Percentiles rank a stretch among this genome's conserved stretches.
Evolutionary conservation across 2,888 invertebrate species (phyloP).

Genomic region (Helleia helle): DNA sequence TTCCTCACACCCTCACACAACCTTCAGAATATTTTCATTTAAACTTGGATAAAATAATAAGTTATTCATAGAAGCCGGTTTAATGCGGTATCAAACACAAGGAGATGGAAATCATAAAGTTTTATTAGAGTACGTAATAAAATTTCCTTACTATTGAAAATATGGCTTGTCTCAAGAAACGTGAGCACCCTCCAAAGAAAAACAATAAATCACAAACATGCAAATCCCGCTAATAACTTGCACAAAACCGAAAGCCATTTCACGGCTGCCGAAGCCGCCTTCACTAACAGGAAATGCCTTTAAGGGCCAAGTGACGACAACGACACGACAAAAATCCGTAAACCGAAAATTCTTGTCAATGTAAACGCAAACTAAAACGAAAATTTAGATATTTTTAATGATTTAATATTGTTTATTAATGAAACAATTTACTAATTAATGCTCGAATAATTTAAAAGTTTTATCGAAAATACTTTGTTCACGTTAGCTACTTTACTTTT

Average conservation of each 20-base stretch:
- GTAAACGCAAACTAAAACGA: no score
- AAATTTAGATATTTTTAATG: no score
- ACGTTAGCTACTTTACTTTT: no score
- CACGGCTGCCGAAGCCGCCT: constrained; percentile 53
- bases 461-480: no score
- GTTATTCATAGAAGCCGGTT: neutral
- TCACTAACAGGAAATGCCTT: constrained; percentile 16
- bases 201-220: constrained; percentile 71
- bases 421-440: no score
- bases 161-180: constrained; percentile 26
- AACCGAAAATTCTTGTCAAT: neutral
- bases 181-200: constrained; percentile 28
- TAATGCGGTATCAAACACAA: constrained; percentile 10
- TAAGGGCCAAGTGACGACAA: constrained; percentile 12
- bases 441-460: no score
- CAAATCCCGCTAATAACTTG: constrained; percentile 71
- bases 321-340: constrained; percentile 15
- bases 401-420: no score
- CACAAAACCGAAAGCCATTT: constrained; percentile 73
- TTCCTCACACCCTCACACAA: no score
- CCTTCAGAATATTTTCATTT: neutral
- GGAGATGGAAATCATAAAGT: constrained; percentile 23
- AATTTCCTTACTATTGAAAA: constrained; percentile 24
- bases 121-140: constrained; percentile 27
- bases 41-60: neutral